Base-by-base conservation (phyloP, 2,888 invertebrate genomes). In the Dexiosoma caninum region DNA sequence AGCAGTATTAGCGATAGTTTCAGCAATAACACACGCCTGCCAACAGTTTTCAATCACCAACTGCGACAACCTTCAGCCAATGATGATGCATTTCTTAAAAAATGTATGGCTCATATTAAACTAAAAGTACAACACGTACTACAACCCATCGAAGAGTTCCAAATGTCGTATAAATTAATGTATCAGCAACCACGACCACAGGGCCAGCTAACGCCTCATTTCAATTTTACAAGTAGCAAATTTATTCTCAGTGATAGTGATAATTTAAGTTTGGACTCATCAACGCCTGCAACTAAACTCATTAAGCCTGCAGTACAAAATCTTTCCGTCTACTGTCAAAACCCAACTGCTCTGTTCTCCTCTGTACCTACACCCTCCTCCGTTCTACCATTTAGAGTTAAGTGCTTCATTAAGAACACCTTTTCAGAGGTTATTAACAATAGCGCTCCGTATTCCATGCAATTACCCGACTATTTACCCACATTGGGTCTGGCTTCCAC, bases 91-190 rank as follows among this genome's bases (percentile, higher is more conserved):
- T 10, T 66, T 32, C 49, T 79, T 19, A 78, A 57, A 23, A 85
- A 85, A 64, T 88, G 88, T 83, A 62, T 84, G 69, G 80, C 87
- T 78, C 85, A 86, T 77, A 84, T 87, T 60, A 85, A 87, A 77
- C 81, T 90, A 32, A 78, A 88, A 76, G 85, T 86, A 59, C 84
- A 84, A 82, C 81, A 85, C 83, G 67, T 85, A 59, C 76, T 84
- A 66, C 85, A 86, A 84, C 89, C 90, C 67, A 85, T 89, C 64
- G 83, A 84, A 81, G 87, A 89, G 85, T 89, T 90, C 80, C 85
- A 87, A 82, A 84, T 90, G 84, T 85, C 86, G 82, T 85, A 88
- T 75, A 86, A 53, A 64, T 5, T 23, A 10, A 62, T 32, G 23
- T 12, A 85, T 76, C 85, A 85, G 78, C 70, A 80, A 55, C 84